Evolutionary conservation across 2,888 invertebrate genomes (phyloP), one percentile per base, ranked within the genome.

Genomic region (Noctua fimbriata): DNA sequence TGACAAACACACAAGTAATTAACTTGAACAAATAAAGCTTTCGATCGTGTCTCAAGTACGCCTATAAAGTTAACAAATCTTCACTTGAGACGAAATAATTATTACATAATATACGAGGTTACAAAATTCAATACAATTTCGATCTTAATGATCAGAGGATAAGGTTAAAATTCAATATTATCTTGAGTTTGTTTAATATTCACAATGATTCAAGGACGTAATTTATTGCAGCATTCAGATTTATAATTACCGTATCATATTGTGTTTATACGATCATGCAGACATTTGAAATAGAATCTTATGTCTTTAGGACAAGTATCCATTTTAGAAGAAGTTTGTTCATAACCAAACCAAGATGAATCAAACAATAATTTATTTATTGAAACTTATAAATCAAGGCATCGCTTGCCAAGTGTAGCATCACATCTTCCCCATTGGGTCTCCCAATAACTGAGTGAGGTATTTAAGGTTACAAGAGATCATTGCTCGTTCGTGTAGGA

Each of bases 211-310:
- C 69, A 78, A 75, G 58, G 36, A 67, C 63, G 24, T 41, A 21
- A 76, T 73, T 86, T 73, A 84, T 75, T 76, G 63, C 49, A 70
- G 49, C 55, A 67, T 65, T 14, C 18, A 47, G 70, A 87, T 52
- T 86, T 83, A 67, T 73, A 86, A 83, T 73, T 58, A 69, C 18
- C 28, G 52, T 78, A 28, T 73, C 60, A 73, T 41, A 60, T 14
- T 71, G 36, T 72, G 65, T 65, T 60, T 52, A n/a, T 65, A 32
- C n/a, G 16, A 18, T 12, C 1, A 28, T 49, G 4, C 0, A 58
- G 0, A 52, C n/a, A 49, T 60, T 81, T 49, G 21, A 77, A 81
- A 55, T 69, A 2, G 12, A 41, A 82, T 21, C 41, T 14, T 74
- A 18, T 28, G 18, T 16, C 21, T 5, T 36, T 10, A n/a, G 16